These are phyloP conservation scores for Matsumyia berberina DNA, from an alignment of 2,888 invertebrate genomes.

Conservation along the genomic window DNA sequence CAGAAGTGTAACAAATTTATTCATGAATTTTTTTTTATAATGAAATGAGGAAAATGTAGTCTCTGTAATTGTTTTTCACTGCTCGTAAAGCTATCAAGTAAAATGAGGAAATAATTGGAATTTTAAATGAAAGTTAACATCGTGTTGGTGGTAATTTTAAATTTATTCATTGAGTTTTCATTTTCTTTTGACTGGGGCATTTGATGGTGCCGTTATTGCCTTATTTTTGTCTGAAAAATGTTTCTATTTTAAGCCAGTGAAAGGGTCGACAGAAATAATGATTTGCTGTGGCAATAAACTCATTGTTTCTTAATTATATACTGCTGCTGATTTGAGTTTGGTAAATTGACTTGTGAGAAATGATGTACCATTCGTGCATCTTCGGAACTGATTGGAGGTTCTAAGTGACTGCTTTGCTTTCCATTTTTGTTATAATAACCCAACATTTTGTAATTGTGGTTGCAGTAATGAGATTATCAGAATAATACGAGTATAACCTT, in stretches of 20 bases:
- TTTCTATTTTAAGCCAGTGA: neutral
- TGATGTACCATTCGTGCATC: too few species aligned
- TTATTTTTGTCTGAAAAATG: neutral
- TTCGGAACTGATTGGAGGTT: too few species aligned
- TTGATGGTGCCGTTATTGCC: too few species aligned
- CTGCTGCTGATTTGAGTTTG: too few species aligned
- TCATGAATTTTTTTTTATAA: slow-evolving; percentile 32
- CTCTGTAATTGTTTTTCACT: slow-evolving; percentile 29
- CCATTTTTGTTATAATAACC: too few species aligned
- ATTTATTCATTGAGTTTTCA: neutral
- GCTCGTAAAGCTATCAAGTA: slow-evolving; percentile 4
- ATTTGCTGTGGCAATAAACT: too few species aligned
- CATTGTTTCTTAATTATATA: too few species aligned
- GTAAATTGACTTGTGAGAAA: too few species aligned
- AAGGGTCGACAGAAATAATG: neutral
- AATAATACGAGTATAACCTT: too few species aligned
- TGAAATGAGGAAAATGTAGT: slow-evolving; percentile 12
- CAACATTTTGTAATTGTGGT: too few species aligned
- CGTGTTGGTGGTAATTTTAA: slow-evolving; percentile 6
- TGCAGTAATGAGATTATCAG: too few species aligned
- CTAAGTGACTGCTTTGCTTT: too few species aligned
- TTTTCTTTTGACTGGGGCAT: slow-evolving; percentile 1
- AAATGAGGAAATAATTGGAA: slow-evolving; percentile 48
- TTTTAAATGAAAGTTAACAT: slow-evolving; percentile 35
- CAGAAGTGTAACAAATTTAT: slow-evolving; percentile 65